phyloP scores from a whole-genome alignment of 2,113 vertebrate genomes.

The Elephas maximus region DNA sequence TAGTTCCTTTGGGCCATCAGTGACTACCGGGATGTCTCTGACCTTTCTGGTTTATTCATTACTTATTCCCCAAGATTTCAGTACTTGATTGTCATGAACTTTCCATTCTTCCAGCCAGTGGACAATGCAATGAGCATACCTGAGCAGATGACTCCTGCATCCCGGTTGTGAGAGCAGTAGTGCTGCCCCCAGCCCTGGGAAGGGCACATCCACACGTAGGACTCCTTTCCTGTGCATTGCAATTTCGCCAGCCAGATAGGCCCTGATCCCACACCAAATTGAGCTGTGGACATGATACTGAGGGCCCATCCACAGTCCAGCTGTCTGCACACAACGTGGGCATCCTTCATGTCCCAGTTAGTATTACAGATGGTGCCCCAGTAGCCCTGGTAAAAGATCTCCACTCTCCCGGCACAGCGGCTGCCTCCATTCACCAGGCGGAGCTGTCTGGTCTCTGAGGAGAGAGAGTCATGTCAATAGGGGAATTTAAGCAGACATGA shows the following conservation, averaged over 20 bases:
- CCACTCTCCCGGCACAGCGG: conserved; percentile 75
- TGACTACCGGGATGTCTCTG: background rate
- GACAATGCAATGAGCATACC: background rate
- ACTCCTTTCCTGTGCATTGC: background rate
- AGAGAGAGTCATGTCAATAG: background rate
- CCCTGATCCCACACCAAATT: conserved; percentile 38
- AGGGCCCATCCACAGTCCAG: conserved; percentile 65
- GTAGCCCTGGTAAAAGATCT: conserved; percentile 50
- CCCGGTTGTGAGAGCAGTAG: fast-evolving
- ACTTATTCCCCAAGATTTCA: background rate
- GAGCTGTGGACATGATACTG: background rate
- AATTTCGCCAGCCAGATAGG: background rate
- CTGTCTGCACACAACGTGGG: conserved; percentile 64
- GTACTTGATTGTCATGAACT: no score
- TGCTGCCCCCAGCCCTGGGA: background rate
- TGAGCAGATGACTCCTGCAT: background rate
- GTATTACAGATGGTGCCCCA: conserved; percentile 66
- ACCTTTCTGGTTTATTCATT: background rate
- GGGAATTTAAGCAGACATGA: background rate
- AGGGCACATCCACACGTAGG: background rate
- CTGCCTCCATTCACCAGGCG: conserved; percentile 35
- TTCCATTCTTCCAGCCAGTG: no score
- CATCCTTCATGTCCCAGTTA: conserved; percentile 49
- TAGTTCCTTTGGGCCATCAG: background rate
- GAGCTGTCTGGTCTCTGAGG: conserved; percentile 19